These are phyloP conservation scores for Morone saxatilis DNA, from an alignment of 2,113 vertebrate species.

Conservation along the genomic window DNA sequence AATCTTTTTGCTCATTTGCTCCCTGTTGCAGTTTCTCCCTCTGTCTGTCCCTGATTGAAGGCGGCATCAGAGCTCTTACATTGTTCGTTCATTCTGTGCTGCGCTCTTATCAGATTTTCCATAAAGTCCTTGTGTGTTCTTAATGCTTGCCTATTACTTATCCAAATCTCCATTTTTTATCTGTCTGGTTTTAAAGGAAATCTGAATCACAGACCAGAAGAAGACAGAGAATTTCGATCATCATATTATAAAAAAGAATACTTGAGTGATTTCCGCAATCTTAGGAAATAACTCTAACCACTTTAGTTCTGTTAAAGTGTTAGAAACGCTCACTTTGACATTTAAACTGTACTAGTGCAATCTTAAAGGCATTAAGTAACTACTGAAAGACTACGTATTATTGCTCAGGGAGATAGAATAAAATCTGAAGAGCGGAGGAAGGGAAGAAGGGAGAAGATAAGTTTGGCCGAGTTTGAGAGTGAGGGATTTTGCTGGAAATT, in stretches of 20 bases:
- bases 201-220: neutral
- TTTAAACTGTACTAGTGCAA: neutral
- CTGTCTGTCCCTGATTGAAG: conserved; percentile 68
- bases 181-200: neutral
- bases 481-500: too few relatives aligned
- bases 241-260: neutral
- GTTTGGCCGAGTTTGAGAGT: too few relatives aligned
- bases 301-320: neutral
- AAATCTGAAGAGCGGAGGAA: too few relatives aligned
- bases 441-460: too few relatives aligned
- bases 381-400: neutral
- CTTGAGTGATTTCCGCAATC: neutral
- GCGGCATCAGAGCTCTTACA: too few relatives aligned
- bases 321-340: conserved; percentile 10
- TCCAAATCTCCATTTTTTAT: conserved; percentile 23
- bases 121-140: conserved; percentile 40
- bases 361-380: too few relatives aligned
- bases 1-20: conserved; percentile 53
- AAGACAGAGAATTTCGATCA: conserved; percentile 17
- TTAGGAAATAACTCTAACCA: neutral
- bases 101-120: conserved; percentile 69
- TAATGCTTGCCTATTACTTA: conserved; percentile 35
- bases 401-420: neutral
- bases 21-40: conserved; percentile 59
- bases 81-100: conserved; percentile 66